phyloP scores from a whole-genome alignment of 2,888 invertebrate genomes.

The Heliconius ismenius region DNA sequence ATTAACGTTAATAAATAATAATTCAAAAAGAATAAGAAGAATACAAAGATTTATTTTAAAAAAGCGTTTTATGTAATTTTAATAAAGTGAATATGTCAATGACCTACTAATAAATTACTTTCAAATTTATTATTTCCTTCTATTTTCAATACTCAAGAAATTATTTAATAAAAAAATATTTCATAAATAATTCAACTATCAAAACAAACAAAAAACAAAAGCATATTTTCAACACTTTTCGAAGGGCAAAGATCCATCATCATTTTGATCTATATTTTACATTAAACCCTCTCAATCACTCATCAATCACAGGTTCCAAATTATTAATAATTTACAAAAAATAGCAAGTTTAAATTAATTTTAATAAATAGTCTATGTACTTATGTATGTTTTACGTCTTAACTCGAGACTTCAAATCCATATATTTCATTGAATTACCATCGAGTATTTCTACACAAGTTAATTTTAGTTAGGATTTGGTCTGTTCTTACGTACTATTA shows the following conservation, averaged over 20 bases:
- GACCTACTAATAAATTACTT: too few species aligned
- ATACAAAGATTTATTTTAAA: too few species aligned
- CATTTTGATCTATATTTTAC: neutral
- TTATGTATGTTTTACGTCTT: neutral
- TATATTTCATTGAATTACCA: neutral
- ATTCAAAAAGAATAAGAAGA: too few species aligned
- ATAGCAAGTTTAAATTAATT: too few species aligned
- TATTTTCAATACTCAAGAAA: neutral
- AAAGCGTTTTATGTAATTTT: too few species aligned
- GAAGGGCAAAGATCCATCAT: neutral
- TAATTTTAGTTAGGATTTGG: slow-evolving; percentile 1
- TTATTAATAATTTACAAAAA: neutral
- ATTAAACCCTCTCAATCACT: too few species aligned
- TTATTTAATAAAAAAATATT: neutral
- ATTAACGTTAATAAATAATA: too few species aligned
- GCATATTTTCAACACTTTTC: neutral
- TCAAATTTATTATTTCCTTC: too few species aligned
- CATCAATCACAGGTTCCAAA: neutral
- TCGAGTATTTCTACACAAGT: neutral
- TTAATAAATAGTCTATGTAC: neutral
- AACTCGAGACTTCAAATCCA: neutral
- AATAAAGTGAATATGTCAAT: too few species aligned
- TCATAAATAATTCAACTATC: too few species aligned
- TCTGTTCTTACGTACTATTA: slow-evolving; percentile 4
- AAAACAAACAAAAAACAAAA: neutral